Conservation (phyloP, 2,888 invertebrate species). For the Himalopsyche anomala region DNA sequence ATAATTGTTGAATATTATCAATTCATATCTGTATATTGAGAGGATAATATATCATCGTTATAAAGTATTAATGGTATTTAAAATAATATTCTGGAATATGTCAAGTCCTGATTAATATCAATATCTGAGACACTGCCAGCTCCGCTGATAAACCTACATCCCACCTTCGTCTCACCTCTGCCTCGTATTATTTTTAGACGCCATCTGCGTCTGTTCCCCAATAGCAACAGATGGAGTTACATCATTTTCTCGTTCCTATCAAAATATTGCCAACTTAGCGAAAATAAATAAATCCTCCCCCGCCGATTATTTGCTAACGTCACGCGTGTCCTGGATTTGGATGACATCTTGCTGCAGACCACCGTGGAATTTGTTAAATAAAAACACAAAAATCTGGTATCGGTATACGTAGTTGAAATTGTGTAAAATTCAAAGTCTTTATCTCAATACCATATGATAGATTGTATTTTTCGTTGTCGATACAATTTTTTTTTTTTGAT, state of each 20-base stretch:
- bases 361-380: background rate
- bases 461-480: too few species aligned
- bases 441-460: too few species aligned
- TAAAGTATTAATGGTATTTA: background rate
- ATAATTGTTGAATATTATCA: too few species aligned
- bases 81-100: conserved; percentile 3
- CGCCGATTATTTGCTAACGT: background rate
- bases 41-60: too few species aligned
- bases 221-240: conserved; percentile 53
- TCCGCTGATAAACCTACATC: conserved; percentile 19
- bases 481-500: too few species aligned
- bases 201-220: conserved; percentile 50
- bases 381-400: background rate
- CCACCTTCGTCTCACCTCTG: conserved; percentile 41
- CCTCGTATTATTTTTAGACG: conserved; percentile 53
- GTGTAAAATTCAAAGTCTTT: too few species aligned
- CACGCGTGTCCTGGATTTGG: conserved; percentile 16
- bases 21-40: too few species aligned
- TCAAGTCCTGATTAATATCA: conserved; percentile 15
- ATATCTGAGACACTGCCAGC: conserved; percentile 18
- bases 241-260: conserved; percentile 58
- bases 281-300: conserved; percentile 56
- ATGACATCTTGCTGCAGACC: background rate
- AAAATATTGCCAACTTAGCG: conserved; percentile 59
- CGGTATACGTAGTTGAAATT: too few species aligned